These are phyloP conservation scores for Vesta saturnalis DNA, from an alignment of 2,888 invertebrate species.

Conservation along the genomic window DNA sequence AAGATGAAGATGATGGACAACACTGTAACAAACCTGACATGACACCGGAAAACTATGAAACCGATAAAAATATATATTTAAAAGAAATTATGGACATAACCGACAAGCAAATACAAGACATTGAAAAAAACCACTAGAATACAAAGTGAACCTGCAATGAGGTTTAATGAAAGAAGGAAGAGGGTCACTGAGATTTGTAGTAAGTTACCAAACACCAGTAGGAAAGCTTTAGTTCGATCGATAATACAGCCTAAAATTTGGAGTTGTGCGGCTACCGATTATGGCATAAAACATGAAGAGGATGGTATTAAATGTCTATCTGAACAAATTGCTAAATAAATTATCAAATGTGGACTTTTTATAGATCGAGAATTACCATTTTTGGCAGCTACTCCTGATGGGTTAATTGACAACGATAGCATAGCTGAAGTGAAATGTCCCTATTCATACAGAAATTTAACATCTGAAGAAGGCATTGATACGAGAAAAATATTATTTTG, in stretches of 20 bases:
- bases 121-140: background rate
- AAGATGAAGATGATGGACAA: background rate
- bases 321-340: background rate
- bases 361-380: background rate
- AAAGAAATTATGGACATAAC: background rate
- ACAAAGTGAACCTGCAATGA: background rate
- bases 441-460: background rate
- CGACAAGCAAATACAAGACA: background rate
- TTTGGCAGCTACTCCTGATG: background rate
- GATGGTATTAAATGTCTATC: background rate
- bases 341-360: background rate
- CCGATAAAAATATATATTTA: background rate
- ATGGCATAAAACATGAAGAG: background rate
- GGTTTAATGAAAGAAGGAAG: background rate
- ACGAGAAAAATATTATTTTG: conserved; percentile 4
- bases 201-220: background rate
- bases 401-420: background rate
- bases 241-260: background rate
- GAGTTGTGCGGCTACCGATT: background rate
- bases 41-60: background rate
- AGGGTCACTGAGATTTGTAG: background rate
- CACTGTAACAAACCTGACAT: too few relatives aligned
- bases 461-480: background rate
- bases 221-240: background rate
- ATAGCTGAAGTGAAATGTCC: background rate